Percentiles rank a stretch among this genome's conserved stretches.
Conservation (phyloP, 2,888 invertebrate species). For the Machimus atricapillus region DNA sequence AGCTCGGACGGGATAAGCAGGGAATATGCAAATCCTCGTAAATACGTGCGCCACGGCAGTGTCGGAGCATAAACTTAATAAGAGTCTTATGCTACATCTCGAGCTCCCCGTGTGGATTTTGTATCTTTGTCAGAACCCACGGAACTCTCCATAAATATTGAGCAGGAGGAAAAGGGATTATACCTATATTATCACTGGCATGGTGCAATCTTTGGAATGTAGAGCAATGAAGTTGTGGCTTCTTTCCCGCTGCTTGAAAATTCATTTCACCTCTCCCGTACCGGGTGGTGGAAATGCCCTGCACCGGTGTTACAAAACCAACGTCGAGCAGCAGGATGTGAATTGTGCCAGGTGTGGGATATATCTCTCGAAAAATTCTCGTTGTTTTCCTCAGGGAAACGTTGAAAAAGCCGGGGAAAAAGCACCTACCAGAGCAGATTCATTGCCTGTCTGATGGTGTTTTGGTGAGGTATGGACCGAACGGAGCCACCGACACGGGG, state of each 20-base stretch:
- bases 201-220: background rate
- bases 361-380: background rate
- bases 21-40: background rate
- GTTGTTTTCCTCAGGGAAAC: background rate
- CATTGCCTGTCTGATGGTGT: background rate
- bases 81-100: background rate
- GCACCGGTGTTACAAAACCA: background rate
- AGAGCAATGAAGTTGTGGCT: background rate
- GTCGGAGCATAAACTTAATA: background rate
- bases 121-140: background rate
- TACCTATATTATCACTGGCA: background rate
- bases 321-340: background rate
- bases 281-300: background rate
- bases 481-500: background rate
- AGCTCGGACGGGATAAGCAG: background rate
- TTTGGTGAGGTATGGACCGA: background rate
- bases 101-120: background rate
- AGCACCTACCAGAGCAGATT: background rate
- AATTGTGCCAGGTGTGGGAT: background rate
- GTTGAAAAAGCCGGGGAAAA: background rate
- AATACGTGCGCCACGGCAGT: background rate
- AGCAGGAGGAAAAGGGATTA: background rate
- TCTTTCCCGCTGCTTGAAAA: background rate
- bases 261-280: background rate
- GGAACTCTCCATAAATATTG: background rate